Evolutionary conservation across 2,113 vertebrate genomes (phyloP).

Genomic region (Mesitornis unicolor): DNA sequence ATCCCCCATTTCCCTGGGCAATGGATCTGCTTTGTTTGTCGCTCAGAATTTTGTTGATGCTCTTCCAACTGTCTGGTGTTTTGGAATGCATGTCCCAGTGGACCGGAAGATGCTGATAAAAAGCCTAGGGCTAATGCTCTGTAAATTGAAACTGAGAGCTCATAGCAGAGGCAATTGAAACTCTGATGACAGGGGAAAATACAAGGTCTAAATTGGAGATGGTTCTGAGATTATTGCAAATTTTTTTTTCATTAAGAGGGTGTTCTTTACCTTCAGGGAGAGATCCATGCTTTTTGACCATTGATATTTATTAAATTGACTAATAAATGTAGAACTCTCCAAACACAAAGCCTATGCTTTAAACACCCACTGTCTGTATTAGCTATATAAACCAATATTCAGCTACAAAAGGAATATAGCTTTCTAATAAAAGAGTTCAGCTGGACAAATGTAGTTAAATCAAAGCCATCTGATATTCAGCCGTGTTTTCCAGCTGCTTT

Average conservation of each 20-base stretch:
- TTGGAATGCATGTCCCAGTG: neutral
- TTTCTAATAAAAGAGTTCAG: neutral
- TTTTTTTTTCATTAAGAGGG: conserved; percentile 36
- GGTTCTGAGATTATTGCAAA: conserved; percentile 34
- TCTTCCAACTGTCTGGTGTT: neutral
- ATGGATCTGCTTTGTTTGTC: neutral
- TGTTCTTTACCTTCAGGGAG: conserved; percentile 39
- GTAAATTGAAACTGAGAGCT: conserved; percentile 25
- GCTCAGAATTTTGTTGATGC: neutral
- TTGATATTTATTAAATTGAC: neutral
- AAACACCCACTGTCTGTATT: neutral
- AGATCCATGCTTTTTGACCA: neutral
- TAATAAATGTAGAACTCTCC: conserved; percentile 2
- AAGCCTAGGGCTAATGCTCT: conserved; percentile 21
- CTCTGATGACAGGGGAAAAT: neutral
- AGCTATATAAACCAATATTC: neutral
- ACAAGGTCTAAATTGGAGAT: conserved; percentile 34
- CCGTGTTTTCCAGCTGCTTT: neutral
- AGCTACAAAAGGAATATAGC: neutral
- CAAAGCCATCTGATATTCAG: neutral
- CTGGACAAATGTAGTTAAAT: neutral
- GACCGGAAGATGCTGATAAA: conserved; percentile 15
- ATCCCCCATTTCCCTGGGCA: neutral
- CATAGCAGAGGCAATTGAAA: conserved; percentile 24
- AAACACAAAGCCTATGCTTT: neutral